Evolutionary conservation across 2,888 invertebrate genomes (phyloP), one percentile per base, ranked within the genome.

Genomic region (Dasysyrphus albostriatus): DNA sequence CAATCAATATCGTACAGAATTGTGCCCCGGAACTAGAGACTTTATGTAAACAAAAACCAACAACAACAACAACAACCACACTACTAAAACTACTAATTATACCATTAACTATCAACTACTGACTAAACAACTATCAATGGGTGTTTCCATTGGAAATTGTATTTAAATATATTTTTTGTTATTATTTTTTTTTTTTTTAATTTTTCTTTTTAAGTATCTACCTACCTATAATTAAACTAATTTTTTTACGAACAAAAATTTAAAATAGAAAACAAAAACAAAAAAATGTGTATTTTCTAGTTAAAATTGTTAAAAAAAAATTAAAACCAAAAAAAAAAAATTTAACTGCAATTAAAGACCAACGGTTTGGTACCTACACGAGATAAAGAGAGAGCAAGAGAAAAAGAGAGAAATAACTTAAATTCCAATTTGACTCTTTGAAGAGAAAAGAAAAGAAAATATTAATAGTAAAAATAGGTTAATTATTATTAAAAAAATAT

Each of bases 1-100:
- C 88, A 88, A 88, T 89, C 83, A 90, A 88, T 88, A 89, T 90
- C 89, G 90, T 90, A 88, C 93, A 92, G 93, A 92, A 93, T 93
- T 93, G 92, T 91, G 91, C 90, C 91, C 89, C 91, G 91, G 91
- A 92, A 90, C 89, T 83, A 84, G 69, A 83, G 83, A 83, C 80
- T 83, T 84, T 88, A 76, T 42, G 72, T 73, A 80, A 84, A 47
- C 56, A 79, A 78, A 78, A 83, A 74, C 75, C 69, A 78, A 79
- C 51, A 51, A 70, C 61, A 78, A 70, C 61, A 78, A 78, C 37
- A 74, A 70, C 69, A 78, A 79, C 70, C 75, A 75, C 37, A 88
- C 82, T 81, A 88, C 74, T 84, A 85, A 61, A 88, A 84, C 67
- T 83, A 83, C 54, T 73, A 88, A 72, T 73, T 73, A 63, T 73